Evolutionary conservation across 2,113 vertebrate species (phyloP).

Genomic region (Bathybates hornii): DNA sequence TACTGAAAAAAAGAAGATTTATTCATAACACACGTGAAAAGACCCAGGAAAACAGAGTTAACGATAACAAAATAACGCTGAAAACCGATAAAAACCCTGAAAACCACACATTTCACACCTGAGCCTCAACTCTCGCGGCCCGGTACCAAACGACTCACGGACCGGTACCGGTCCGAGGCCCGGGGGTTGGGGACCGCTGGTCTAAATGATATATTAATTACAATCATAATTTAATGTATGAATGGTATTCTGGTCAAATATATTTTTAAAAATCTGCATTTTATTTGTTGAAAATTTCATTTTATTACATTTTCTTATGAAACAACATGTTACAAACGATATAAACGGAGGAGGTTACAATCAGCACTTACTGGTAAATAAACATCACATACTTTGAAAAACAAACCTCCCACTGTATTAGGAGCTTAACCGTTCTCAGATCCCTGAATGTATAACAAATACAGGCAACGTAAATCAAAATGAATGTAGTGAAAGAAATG

Average conservation of each 20-base stretch:
- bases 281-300: background rate
- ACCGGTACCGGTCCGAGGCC: too few species aligned
- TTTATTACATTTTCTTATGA: background rate
- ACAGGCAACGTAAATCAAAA: background rate
- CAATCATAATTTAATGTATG: background rate
- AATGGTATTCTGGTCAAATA: background rate
- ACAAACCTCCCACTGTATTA: background rate
- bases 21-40: too few species aligned
- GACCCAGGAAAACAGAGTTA: too few species aligned
- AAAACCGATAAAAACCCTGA: too few species aligned
- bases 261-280: background rate
- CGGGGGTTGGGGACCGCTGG: too few species aligned
- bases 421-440: background rate
- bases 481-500: background rate
- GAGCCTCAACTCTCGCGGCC: too few species aligned
- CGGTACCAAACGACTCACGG: too few species aligned
- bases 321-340: background rate
- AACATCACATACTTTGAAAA: background rate
- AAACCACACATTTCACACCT: too few species aligned
- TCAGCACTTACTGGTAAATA: background rate
- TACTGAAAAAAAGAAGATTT: too few species aligned
- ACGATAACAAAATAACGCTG: too few species aligned
- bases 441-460: background rate
- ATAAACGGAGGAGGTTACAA: fast-evolving
- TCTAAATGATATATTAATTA: background rate